A percentile compares a stretch with the other conserved stretches of the same genome.
Conservation (phyloP, 2,113 vertebrate genomes). For the Noturus placidus region DNA sequence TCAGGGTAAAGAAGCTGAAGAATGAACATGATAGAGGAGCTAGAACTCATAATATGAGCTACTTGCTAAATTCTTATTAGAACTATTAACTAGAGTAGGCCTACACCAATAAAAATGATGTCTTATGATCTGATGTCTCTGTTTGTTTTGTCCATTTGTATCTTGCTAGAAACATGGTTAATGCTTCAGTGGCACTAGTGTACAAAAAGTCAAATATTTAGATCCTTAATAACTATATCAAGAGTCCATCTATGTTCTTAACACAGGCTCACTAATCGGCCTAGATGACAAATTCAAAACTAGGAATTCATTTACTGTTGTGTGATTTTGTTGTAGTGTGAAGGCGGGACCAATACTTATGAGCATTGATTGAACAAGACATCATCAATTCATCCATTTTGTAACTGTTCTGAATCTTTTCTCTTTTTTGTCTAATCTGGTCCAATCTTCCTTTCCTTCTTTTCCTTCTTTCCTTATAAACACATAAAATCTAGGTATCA, state of each 20-base stretch:
- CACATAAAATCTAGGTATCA: neutral
- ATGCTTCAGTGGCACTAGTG: neutral
- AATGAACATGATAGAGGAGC: slow-evolving; percentile 48
- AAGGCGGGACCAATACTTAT: neutral
- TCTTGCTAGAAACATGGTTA: neutral
- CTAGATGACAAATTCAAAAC: neutral
- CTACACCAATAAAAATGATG: slow-evolving; percentile 54
- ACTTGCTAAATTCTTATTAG: slow-evolving; percentile 53
- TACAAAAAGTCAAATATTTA: neutral
- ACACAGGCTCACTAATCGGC: neutral
- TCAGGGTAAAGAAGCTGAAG: slow-evolving; percentile 65
- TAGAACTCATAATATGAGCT: slow-evolving; percentile 67
- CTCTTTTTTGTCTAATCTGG: neutral
- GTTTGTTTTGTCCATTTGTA: slow-evolving; percentile 6
- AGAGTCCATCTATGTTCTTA: neutral
- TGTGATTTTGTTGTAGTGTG: neutral
- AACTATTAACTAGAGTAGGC: slow-evolving; percentile 40
- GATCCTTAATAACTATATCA: neutral
- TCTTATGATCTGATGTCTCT: slow-evolving; percentile 7
- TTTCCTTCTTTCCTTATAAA: neutral
- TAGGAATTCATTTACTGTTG: neutral
- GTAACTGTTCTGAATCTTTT: neutral
- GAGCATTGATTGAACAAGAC: neutral
- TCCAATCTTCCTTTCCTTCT: neutral
- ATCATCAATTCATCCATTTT: neutral